phyloP scores from a whole-genome alignment of 2,797 vertebrate species.

The Caiman crocodilus region DNA sequence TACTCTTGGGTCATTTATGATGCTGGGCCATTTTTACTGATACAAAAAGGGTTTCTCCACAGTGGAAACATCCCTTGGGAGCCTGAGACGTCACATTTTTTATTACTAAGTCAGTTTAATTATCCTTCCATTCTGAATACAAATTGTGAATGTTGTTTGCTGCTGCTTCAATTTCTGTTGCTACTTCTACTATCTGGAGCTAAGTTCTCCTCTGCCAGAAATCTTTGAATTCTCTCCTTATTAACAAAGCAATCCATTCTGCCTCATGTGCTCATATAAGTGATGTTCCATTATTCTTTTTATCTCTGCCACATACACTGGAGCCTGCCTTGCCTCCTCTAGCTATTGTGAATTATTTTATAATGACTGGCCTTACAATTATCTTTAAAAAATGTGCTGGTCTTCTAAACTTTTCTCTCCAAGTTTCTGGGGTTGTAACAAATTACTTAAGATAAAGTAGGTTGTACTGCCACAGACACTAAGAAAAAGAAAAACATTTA shows the following conservation, averaged over 20 bases:
- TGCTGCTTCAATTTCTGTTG: constrained; percentile 25
- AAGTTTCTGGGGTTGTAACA: background rate
- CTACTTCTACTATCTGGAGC: constrained; percentile 47
- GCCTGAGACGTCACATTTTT: background rate
- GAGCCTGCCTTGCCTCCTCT: background rate
- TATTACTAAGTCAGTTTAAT: background rate
- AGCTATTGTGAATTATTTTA: constrained; percentile 12
- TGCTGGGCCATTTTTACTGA: background rate
- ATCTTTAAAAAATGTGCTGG: background rate
- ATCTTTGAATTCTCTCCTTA: constrained; percentile 53
- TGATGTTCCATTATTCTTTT: constrained; percentile 15
- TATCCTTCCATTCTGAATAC: background rate
- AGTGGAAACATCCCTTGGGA: too few species aligned
- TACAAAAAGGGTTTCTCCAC: background rate
- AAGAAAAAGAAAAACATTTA: background rate
- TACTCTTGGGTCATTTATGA: background rate
- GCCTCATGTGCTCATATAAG: constrained; percentile 32
- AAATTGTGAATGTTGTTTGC: background rate
- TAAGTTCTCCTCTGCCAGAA: constrained; percentile 15
- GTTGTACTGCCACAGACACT: background rate
- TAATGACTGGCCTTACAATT: background rate
- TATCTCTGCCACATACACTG: constrained; percentile 3
- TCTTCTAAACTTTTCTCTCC: background rate
- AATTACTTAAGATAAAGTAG: background rate
- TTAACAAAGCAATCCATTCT: constrained; percentile 42